These are phyloP conservation scores for Noctua pronuba DNA, from an alignment of 2,888 invertebrate genomes.

Conservation along the genomic window DNA sequence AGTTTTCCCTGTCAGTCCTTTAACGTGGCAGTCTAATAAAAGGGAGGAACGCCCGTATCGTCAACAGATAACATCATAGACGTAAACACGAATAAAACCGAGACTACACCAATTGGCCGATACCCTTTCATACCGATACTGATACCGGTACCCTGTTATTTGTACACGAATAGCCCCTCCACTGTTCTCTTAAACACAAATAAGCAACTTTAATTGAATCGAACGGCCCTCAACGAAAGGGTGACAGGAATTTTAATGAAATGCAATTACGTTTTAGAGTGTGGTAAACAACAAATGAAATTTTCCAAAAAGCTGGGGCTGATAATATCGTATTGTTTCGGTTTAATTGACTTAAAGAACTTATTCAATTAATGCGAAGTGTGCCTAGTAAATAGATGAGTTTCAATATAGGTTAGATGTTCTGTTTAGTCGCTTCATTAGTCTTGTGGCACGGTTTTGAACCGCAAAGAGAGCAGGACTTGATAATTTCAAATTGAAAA, in stretches of 20 bases:
- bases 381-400: conserved; percentile 1
- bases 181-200: conserved; percentile 78
- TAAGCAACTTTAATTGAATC: conserved; percentile 87
- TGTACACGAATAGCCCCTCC: conserved; percentile 60
- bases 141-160: conserved; percentile 66
- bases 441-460: conserved; percentile 2
- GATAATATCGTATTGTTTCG: conserved; percentile 50
- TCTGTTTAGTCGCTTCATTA: conserved; percentile 20
- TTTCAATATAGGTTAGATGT: conserved; percentile 15
- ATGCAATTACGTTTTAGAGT: conserved; percentile 73
- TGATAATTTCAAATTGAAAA: conserved; percentile 5
- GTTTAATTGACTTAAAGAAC: conserved; percentile 50
- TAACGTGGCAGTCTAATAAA: conserved; percentile 85
- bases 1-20: conserved; percentile 68
- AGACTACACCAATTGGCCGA: conserved; percentile 80
- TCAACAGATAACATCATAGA: conserved; percentile 86
- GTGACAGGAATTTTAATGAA: conserved; percentile 83
- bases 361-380: conserved; percentile 36
- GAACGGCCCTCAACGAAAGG: conserved; percentile 77
- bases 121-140: conserved; percentile 83
- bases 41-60: conserved; percentile 85
- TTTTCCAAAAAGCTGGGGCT: conserved; percentile 55
- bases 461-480: not conserved
- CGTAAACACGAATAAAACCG: conserved; percentile 84
- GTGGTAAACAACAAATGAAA: conserved; percentile 64